phyloP scores from a whole-genome alignment of 2,113 vertebrate genomes.

The Aleadryas rufinucha region DNA sequence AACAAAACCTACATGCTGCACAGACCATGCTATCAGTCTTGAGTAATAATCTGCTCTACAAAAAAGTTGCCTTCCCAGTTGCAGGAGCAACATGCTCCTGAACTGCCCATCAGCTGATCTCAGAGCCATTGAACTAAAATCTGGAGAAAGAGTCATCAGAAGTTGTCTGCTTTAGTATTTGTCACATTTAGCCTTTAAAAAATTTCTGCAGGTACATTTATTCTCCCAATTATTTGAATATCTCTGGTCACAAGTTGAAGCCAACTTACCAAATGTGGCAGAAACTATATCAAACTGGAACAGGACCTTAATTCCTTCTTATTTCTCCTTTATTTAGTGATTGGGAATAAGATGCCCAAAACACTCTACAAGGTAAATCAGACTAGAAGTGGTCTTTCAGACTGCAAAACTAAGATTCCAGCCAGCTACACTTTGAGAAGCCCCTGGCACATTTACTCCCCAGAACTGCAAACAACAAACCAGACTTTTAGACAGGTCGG shows the following conservation, averaged over 20 bases:
- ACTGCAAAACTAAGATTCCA: background rate
- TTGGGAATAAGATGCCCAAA: background rate
- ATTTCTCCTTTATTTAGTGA: background rate
- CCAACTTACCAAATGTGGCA: background rate
- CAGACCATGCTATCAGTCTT: background rate
- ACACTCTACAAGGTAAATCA: background rate
- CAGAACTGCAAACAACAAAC: background rate
- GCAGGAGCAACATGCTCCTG: background rate
- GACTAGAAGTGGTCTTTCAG: background rate
- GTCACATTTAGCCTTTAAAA: background rate
- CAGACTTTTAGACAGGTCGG: background rate
- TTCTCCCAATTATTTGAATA: background rate
- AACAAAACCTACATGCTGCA: background rate
- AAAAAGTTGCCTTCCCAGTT: background rate
- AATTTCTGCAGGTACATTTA: background rate
- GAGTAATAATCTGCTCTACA: background rate
- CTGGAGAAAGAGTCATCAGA: background rate
- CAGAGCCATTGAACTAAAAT: background rate
- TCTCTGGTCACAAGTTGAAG: background rate
- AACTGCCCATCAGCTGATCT: background rate
- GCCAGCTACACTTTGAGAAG: background rate
- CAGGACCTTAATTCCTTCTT: background rate
- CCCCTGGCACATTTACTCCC: background rate
- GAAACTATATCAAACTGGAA: background rate
- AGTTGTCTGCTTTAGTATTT: background rate